Evolutionary conservation across 2,113 vertebrate species (phyloP).

Genomic region (Puma concolor): DNA sequence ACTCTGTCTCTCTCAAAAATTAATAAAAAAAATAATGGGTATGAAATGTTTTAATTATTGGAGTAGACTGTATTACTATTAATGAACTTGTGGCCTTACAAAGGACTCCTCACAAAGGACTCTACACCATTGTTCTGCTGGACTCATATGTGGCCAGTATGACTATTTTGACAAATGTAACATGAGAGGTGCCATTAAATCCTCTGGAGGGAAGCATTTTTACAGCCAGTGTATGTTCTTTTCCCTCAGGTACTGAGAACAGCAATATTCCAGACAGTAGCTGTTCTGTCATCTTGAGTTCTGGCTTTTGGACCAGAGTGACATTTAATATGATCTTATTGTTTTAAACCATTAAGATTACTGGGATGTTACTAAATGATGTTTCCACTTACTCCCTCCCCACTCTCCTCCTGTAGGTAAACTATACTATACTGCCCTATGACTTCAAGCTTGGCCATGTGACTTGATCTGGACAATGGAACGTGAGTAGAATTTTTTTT

Average conservation of each 20-base stretch:
- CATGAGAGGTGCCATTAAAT: background rate
- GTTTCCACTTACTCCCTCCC: background rate
- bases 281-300: background rate
- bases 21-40: too few relatives aligned
- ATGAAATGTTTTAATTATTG: background rate
- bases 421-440: background rate
- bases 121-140: background rate
- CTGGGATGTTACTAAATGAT: background rate
- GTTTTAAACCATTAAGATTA: background rate
- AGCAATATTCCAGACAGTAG: background rate
- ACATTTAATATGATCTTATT: background rate
- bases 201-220: background rate
- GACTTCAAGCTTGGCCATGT: background rate
- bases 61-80: background rate
- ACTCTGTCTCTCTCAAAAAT: too few relatives aligned
- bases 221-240: background rate
- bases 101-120: background rate
- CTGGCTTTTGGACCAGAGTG: background rate
- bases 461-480: background rate
- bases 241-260: background rate
- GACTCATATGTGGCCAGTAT: background rate
- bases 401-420: background rate
- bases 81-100: background rate
- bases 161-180: background rate
- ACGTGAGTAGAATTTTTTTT: background rate